Evolutionary conservation across 2,797 vertebrate genomes (phyloP).

Genomic region (Syngnathus rostellatus): DNA sequence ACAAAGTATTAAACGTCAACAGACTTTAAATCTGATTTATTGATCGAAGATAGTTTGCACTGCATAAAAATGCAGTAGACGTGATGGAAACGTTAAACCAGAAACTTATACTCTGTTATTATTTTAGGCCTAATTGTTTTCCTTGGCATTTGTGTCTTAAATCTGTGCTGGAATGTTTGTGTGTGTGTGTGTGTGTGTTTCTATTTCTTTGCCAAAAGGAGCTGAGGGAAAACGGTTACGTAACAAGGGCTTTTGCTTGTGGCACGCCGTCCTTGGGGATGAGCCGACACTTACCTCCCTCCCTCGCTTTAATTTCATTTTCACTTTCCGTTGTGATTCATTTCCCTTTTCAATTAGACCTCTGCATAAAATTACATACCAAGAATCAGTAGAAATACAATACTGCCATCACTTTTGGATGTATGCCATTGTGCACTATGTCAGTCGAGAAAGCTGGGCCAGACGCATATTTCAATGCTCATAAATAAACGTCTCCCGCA

Average conservation of each 20-base stretch:
- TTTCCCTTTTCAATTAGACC: slow-evolving; percentile 51
- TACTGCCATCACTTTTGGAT: slow-evolving; percentile 16
- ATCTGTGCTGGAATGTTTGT: background rate
- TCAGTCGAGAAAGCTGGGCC: slow-evolving; percentile 3
- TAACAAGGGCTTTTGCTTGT: slow-evolving; percentile 47
- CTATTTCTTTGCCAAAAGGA: slow-evolving; percentile 26
- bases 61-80: too few relatives aligned
- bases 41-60: background rate
- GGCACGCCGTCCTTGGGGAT: slow-evolving; percentile 34
- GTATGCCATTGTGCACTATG: slow-evolving; percentile 17
- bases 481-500: slow-evolving; percentile 23
- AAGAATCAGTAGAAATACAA: slow-evolving; percentile 22
- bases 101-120: slow-evolving; percentile 47
- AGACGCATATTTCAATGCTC: slow-evolving; percentile 22
- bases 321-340: slow-evolving; percentile 37
- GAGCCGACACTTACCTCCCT: slow-evolving; percentile 16
- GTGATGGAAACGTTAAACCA: slow-evolving; percentile 47
- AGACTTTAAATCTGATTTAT: background rate
- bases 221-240: slow-evolving; percentile 57
- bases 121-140: slow-evolving; percentile 52
- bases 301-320: slow-evolving; percentile 39
- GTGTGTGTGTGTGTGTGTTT: slow-evolving; percentile 13
- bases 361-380: slow-evolving; percentile 3
- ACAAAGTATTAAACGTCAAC: background rate
- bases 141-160: slow-evolving; percentile 25